phyloP scores from a whole-genome alignment of 1,140 invertebrate genomes.

The Pseudomyrmex pallidus region DNA sequence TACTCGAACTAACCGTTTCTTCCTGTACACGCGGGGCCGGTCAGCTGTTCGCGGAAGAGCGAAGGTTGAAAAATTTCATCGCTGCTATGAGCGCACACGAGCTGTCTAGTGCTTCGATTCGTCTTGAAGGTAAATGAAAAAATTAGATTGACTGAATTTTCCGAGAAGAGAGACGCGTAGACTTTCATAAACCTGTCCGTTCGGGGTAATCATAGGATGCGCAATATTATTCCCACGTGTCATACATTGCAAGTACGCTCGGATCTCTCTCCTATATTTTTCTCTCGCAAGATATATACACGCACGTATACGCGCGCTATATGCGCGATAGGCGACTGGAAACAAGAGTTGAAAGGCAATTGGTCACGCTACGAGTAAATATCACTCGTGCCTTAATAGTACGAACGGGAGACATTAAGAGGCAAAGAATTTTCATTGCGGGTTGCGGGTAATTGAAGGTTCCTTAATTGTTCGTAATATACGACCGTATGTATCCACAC shows the following conservation, averaged over 20 bases:
- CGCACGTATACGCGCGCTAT: not conserved
- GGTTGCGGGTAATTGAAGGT: constrained; percentile 27
- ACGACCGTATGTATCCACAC: not conserved
- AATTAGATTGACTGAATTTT: not conserved
- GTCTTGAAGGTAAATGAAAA: not conserved
- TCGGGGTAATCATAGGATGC: constrained; percentile 3
- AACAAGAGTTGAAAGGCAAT: constrained; percentile 33
- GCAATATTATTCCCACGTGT: constrained; percentile 12
- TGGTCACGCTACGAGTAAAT: constrained; percentile 42
- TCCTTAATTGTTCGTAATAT: not conserved
- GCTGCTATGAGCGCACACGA: not conserved
- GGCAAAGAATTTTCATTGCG: constrained; percentile 20
- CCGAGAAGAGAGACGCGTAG: not conserved
- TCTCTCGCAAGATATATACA: not conserved
- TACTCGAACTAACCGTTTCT: constrained; percentile 42
- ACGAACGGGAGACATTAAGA: constrained; percentile 16
- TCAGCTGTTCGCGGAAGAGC: constrained; percentile 18
- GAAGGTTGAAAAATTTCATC: not conserved
- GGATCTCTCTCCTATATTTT: not conserved
- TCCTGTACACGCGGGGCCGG: not conserved
- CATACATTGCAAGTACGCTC: not conserved
- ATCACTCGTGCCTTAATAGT: constrained; percentile 1
- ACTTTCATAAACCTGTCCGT: not conserved
- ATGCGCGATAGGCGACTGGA: constrained; percentile 2
- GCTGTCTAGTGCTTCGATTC: not conserved